Base-by-base conservation (phyloP, 2,797 vertebrate genomes). In the Naso thynnoides region DNA sequence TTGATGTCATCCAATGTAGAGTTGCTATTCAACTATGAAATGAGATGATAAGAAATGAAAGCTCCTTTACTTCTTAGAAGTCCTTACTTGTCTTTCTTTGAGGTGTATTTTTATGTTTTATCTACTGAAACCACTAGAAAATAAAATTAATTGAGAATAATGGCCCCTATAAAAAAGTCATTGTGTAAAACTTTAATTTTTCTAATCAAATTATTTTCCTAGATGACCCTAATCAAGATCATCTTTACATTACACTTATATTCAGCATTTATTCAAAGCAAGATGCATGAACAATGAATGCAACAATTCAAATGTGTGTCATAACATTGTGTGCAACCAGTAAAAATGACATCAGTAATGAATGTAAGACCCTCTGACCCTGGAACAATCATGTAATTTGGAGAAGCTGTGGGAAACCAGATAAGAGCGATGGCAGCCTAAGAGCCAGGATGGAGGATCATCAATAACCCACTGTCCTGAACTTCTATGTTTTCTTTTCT, bases 391-490 rank as follows among this genome's bases (percentile, higher is more conserved):
- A 70, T 69, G 27, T 72, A 53, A 70, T 53, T 44, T 59, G 29
- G 49, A 78, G 21, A 67, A n/a, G 57, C 64, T 49, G n/a, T 57
- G 50, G 55, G 64, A 65, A 62, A 44, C 16, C 24, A 45, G 61
- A 24, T n/a, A 33, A 61, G 56, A 53, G 19, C n/a, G 42, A 47
- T n/a, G 14, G 53, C 50, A 54, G 47, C 48, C 45, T 42, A 0
- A 26, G 55, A 74, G 73, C 52, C 21, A 1, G 59, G 31, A 48
- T 27, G 53, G 16, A 60, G 27, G 31, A 56, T 78, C 86, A 86
- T 83, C 77, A 85, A 77, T 79, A 82, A 70, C 65, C 68, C 70
- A 72, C 70, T 6, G 38, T n/a, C 16, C 42, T 58, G 50, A 70
- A 62, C 73, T 69, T 27, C 44, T 57, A 57, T 60, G 71, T 76